Base-by-base conservation (phyloP, 2,888 invertebrate genomes). In the Tethea ocularis region DNA sequence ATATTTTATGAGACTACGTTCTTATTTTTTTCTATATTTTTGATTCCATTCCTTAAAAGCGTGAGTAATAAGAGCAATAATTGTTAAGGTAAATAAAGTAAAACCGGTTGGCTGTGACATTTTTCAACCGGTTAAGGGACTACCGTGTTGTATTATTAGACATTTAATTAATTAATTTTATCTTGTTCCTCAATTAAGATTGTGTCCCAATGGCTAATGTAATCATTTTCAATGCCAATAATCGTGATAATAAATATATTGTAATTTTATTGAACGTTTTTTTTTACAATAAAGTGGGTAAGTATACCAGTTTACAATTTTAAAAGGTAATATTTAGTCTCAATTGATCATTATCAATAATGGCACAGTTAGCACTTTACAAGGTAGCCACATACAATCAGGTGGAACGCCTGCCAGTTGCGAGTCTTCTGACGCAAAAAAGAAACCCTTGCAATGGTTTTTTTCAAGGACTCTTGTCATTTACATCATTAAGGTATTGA, bases 171-270 rank as follows among this genome's bases (percentile, higher is more conserved):
- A 8, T 46, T 46, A 46, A 20, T 6, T 46, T 46, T 46, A n/a
- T 46, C 5, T 41, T 46, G 46, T 46, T 46, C 46, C 46, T 46
- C 20, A 46, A 46, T 11, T 52, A 57, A 57, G 55, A 52, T 57
- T 52, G 52, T 20, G 55, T 55, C 20, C 26, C 26, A 17, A 29
- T 53, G 26, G 53, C 29, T 53, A 26, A 33, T 53, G 38, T 55
- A 46, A 46, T 46, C 33, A 17, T 58, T 22, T 52, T 58, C 53
- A 56, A 33, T 56, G 53, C 52, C 11, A 36, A 58, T 57, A 57
- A 36, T 52, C 59, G 57, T 62, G 61, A 57, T 57, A 61, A 59
- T 61, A 61, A 61, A 61, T 17, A 51, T 51, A 51, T 58, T 46
- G n/a, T 46, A 46, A 46, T 46, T 59, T 56, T 56, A 63, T 57